Evolutionary conservation across 64 coral and sea anemone species (phyloP), one percentile per base, ranked within the genome.

Genomic region (Montipora cactus): DNA sequence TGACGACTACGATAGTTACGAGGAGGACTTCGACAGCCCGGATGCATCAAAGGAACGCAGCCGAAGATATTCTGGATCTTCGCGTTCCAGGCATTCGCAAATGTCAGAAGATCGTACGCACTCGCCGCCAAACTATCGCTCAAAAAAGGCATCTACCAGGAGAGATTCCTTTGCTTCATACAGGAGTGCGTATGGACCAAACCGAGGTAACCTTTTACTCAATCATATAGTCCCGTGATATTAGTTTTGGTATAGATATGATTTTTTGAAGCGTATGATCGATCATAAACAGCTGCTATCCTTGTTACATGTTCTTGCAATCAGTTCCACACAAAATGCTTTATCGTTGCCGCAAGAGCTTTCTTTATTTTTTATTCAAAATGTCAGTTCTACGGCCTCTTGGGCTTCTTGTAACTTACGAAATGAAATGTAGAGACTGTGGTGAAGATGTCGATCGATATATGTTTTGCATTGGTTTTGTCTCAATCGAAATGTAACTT

Each of bases 1-100:
- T 11, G 95, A 97, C 75, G 71, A 95, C 48, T 94, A 97, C 8
- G 95, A 97, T 22, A 97, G 95, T 82, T 97, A 97, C 18, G 95
- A 97, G 5, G 95, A 97, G 3, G 95, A 97, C 88, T 97, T 97
- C 64, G 95, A 97, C 87, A 75, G 28, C 37, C 49, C 37, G 5
- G 79, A 73, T 47, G 75, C 75, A 12, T 25, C 74, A 45, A 87
- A 85, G 44, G 45, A 71, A 85, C 15, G 88, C 8, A 89, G 47
- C n/a, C 77, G 85, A 28, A 95, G 93, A 85, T 79, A 84, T 70
- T 94, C 92, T 7, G 50, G 91, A 67, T 93, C 75, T 50, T 76
- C 87, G 58, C 37, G 37, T 37, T 37, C 37, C 37, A 84, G 82
- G 45, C 82, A 46, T 8, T 85, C 82, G 21, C 62, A 44, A 69